Percentiles rank a stretch among this genome's conserved stretches.
Conservation (phyloP, 2,797 vertebrate species). For the Bufotes viridis region DNA sequence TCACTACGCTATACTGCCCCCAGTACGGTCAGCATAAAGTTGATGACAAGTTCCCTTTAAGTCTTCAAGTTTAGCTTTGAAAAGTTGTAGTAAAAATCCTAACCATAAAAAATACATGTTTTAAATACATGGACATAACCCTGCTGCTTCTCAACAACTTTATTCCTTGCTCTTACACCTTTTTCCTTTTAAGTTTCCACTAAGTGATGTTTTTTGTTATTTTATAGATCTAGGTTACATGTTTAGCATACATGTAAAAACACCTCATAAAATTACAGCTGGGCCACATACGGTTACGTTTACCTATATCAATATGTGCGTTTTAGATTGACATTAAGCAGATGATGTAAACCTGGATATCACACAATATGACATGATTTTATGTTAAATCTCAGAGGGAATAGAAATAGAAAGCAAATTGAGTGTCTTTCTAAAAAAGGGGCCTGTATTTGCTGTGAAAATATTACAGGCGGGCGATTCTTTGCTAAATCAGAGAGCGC, state of each 20-base stretch:
- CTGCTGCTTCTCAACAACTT: neutral
- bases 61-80: neutral
- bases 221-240: constrained; percentile 6
- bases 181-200: neutral
- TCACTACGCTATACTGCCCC: too few species aligned
- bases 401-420: constrained; percentile 34
- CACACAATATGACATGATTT: constrained; percentile 20
- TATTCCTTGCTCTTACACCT: neutral
- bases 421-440: constrained; percentile 25
- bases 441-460: constrained; percentile 52
- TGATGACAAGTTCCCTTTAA: neutral
- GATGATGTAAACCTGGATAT: constrained; percentile 23
- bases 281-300: neutral
- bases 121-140: neutral
- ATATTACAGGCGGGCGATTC: constrained; percentile 51
- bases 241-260: neutral
- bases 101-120: neutral
- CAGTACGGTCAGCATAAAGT: too few species aligned
- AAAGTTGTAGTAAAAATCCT: neutral
- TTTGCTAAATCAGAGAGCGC: constrained; percentile 48
- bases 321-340: neutral
- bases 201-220: neutral
- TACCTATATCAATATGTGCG: neutral
- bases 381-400: constrained; percentile 10
- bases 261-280: neutral